These are phyloP conservation scores for Columbina picui DNA, from an alignment of 2,113 vertebrate species.

Conservation along the genomic window DNA sequence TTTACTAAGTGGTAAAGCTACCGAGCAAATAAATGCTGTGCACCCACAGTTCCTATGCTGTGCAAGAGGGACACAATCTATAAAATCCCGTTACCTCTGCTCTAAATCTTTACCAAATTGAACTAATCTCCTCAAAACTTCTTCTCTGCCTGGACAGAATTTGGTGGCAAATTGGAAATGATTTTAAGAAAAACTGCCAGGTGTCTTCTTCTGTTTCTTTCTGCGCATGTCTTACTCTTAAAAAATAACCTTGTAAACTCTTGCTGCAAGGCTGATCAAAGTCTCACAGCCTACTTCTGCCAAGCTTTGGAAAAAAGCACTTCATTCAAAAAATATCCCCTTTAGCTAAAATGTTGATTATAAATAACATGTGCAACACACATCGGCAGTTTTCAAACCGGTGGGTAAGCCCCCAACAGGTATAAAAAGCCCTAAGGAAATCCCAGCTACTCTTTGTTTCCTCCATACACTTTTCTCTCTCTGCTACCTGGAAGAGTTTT, in stretches of 20 bases:
- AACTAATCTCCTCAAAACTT: neutral
- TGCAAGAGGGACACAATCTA: neutral
- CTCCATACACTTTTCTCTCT: neutral
- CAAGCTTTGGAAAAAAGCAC: neutral
- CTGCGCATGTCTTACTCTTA: neutral
- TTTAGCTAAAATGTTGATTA: neutral
- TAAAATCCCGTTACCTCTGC: neutral
- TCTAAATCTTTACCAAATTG: neutral
- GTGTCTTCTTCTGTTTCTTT: neutral
- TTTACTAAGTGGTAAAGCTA: neutral
- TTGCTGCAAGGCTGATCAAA: neutral
- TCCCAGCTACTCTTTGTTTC: neutral
- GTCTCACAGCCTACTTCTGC: neutral
- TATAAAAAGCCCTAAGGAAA: neutral
- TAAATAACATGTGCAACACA: neutral
- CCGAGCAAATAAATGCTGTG: neutral
- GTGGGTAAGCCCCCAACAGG: rapidly evolving
- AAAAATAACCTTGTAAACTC: neutral
- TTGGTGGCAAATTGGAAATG: neutral
- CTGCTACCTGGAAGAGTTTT: neutral
- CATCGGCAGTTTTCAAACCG: neutral
- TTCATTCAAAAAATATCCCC: neutral
- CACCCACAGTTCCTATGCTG: neutral
- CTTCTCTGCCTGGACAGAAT: neutral
- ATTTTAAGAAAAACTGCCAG: neutral